phyloP scores from a whole-genome alignment of 2,888 invertebrate genomes.

The Epinotia bilunana region DNA sequence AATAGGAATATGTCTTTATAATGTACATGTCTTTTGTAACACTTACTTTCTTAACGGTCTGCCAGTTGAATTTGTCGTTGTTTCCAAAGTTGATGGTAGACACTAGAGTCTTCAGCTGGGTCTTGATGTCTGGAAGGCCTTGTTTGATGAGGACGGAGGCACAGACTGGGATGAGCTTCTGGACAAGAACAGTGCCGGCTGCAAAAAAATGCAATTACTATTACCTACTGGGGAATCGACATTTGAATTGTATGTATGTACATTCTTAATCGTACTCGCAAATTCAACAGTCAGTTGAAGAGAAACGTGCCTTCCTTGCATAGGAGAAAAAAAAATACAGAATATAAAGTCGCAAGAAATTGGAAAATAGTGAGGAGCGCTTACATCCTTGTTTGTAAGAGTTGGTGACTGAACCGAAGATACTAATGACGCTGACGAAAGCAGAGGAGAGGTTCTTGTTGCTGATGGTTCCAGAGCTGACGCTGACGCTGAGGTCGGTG shows the following conservation, averaged over 20 bases:
- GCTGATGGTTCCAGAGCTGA: slow-evolving; percentile 9
- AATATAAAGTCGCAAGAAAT: too few relatives aligned
- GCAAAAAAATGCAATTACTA: not conserved
- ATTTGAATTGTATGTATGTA: too few relatives aligned
- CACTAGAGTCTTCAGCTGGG: not conserved
- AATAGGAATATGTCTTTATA: too few relatives aligned
- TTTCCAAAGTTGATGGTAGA: not conserved
- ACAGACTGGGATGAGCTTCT: slow-evolving; percentile 1
- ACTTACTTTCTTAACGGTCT: slow-evolving; percentile 1
- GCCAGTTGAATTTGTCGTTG: slow-evolving; percentile 12
- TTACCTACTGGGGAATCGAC: too few relatives aligned
- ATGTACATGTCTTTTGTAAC: not conserved
- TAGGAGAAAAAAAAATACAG: too few relatives aligned
- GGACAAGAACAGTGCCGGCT: slow-evolving; percentile 15
- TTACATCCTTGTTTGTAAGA: slow-evolving; percentile 31
- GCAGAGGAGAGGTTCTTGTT: not conserved
- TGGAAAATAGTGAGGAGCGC: not conserved
- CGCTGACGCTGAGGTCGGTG: not conserved
- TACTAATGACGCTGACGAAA: slow-evolving; percentile 7
- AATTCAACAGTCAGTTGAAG: too few relatives aligned
- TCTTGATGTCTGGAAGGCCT: not conserved
- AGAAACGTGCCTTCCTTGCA: too few relatives aligned
- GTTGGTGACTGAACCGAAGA: slow-evolving; percentile 10
- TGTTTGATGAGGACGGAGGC: not conserved
- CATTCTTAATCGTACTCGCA: too few relatives aligned